Evolutionary conservation across 1,140 invertebrate species (phyloP), one percentile per base, ranked within the genome.

Genomic region (Drosophila kurseongensis): DNA sequence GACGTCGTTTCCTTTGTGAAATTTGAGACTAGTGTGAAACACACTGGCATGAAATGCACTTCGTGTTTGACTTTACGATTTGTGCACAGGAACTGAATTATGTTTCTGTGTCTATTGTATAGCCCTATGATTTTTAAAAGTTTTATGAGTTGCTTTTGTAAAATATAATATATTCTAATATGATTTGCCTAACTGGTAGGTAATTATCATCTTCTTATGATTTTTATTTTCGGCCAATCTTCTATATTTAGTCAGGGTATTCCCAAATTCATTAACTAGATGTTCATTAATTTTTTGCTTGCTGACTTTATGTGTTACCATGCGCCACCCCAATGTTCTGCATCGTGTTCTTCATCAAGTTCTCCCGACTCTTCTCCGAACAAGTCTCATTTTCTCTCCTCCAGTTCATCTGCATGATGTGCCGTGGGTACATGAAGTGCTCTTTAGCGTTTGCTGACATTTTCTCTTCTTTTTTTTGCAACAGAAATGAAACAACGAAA

Each of bases 401-500:
- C 52, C 63, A 76, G 52, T 57, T 56, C 74, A 65, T 74, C 57
- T 74, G 41, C 69, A 77, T 76, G 73, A 55, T 77, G 75, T 69
- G 73, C 76, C 52, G 51, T 69, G 63, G 63, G 51, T 55, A 71
- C 68, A 78, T 78, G 66, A 72, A 78, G 84, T 80, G 73, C 84
- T 88, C 84, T 88, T 88, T 80, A 90, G 84, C 84, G 84, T 88
- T 89, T 88, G 84, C 84, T 88, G 84, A 88, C 84, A 80, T 89
- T 78, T 84, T 68, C 47, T 68, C 65, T 68, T 69, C 38, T 68
- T 29, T 36, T 36, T 71, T 44, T 48, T 47, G 59, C 52, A 58
- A 76, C 61, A 36, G 32, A 59, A 75, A 52, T 29, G 35, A 45
- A 41, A 38, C 45, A 65, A 56, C 51, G 29, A 61, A 50, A 41